A percentile compares a stretch with the other conserved stretches of the same genome.
phyloP scores from a whole-genome alignment of 1,140 invertebrate species.

The Drosophila parabipectinata region DNA sequence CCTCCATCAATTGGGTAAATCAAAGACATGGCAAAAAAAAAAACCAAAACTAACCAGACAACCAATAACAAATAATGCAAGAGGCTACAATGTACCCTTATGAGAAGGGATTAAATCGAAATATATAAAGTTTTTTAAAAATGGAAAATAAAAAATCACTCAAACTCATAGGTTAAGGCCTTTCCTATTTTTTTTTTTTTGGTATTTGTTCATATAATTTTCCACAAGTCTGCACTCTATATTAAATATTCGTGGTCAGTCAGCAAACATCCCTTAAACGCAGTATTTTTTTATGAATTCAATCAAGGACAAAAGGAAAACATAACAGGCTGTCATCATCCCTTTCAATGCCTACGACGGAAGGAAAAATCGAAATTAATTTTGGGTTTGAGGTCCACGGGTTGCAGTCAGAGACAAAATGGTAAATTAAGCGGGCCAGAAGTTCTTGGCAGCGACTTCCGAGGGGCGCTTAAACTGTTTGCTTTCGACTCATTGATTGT shows the following conservation, averaged over 20 bases:
- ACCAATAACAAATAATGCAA: constrained; percentile 33
- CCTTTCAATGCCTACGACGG: constrained; percentile 31
- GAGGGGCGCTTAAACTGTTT: constrained; percentile 78
- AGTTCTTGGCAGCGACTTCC: constrained; percentile 51
- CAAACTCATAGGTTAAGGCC: neutral
- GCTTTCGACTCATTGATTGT: constrained; percentile 74
- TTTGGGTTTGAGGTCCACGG: constrained; percentile 10
- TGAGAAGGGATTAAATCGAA: neutral
- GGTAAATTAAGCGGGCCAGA: constrained; percentile 34
- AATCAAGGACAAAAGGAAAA: constrained; percentile 21
- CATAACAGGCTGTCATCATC: constrained; percentile 12
- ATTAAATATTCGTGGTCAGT: neutral
- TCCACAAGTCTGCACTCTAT: neutral
- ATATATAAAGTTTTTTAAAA: neutral
- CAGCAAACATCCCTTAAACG: constrained; percentile 23
- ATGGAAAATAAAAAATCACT: neutral
- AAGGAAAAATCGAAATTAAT: constrained; percentile 25
- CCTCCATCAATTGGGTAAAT: constrained; percentile 26
- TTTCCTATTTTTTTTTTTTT: neutral
- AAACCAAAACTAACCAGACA: constrained; percentile 27
- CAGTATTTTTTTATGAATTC: constrained; percentile 28
- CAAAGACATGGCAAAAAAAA: constrained; percentile 31
- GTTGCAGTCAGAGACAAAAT: constrained; percentile 2
- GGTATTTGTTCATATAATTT: neutral
- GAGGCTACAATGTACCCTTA: neutral